A percentile compares a stretch with the other conserved stretches of the same genome.
These are phyloP conservation scores for Cepaea hortensis DNA, from an alignment of 2,888 invertebrate genomes.

Conservation along the genomic window DNA sequence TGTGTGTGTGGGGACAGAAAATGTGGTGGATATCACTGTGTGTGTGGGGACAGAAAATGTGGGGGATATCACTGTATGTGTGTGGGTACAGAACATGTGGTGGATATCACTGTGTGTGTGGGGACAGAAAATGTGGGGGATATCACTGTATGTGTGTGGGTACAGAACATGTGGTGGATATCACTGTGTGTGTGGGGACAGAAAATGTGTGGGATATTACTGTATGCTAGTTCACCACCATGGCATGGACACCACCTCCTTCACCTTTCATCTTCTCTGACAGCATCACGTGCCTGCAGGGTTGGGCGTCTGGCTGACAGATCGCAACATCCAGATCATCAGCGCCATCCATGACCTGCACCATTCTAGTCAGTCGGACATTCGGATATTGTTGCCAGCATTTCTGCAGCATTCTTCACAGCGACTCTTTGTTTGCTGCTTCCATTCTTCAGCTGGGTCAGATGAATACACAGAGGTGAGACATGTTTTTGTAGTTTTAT, in stretches of 20 bases:
- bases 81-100: too few species aligned
- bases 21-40: too few species aligned
- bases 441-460: background rate
- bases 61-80: too few species aligned
- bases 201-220: background rate
- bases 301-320: slow-evolving; percentile 28
- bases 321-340: slow-evolving; percentile 40
- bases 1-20: too few species aligned
- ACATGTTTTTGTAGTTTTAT: background rate
- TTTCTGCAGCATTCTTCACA: slow-evolving; percentile 37
- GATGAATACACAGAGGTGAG: slow-evolving; percentile 26
- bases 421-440: slow-evolving; percentile 42
- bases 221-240: background rate
- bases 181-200: background rate
- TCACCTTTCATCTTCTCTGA: background rate
- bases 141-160: too few species aligned
- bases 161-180: too few species aligned
- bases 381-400: slow-evolving; percentile 18
- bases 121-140: too few species aligned
- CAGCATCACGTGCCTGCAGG: background rate
- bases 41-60: too few species aligned
- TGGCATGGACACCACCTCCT: background rate
- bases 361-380: background rate
- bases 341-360: slow-evolving; percentile 38
- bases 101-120: too few species aligned